Percentiles rank a stretch among this genome's conserved stretches.
These are phyloP conservation scores for Eucriotettix oculatus DNA, from an alignment of 2,888 invertebrate species.

Conservation along the genomic window DNA sequence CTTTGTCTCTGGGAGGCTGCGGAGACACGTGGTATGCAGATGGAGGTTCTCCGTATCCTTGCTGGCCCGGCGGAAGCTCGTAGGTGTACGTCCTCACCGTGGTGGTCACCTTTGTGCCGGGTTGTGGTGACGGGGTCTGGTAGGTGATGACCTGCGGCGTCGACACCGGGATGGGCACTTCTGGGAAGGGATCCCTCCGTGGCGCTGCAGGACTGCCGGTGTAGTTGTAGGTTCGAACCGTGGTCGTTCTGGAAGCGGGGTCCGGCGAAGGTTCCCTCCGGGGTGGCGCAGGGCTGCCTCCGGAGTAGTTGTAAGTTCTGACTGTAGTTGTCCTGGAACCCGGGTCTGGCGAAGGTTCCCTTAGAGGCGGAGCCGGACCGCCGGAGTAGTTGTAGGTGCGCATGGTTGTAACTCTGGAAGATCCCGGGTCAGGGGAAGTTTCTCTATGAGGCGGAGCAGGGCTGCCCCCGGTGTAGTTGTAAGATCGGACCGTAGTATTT, in stretches of 20 bases:
- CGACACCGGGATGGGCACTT: neutral
- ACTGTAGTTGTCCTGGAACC: neutral
- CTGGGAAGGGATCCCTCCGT: neutral
- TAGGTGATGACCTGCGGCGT: neutral
- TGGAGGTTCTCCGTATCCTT: neutral
- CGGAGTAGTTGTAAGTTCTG: neutral
- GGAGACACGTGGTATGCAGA: constrained; percentile 6
- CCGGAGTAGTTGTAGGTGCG: constrained; percentile 3
- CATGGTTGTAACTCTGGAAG: constrained; percentile 2
- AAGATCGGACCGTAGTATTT: neutral
- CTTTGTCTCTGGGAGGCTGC: constrained; percentile 2
- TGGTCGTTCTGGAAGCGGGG: neutral
- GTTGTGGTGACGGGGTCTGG: neutral
- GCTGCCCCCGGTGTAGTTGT: too few relatives aligned
- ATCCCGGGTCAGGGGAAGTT: constrained; percentile 1
- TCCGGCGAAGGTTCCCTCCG: neutral
- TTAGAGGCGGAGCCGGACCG: neutral
- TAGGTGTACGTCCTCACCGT: constrained; percentile 38
- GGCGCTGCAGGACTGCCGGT: neutral
- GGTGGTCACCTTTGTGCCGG: constrained; percentile 3
- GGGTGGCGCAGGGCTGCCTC: neutral
- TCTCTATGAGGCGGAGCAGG: neutral
- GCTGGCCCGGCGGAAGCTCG: constrained; percentile 46
- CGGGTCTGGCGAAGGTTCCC: neutral
- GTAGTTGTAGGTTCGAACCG: neutral